Base-by-base conservation (phyloP, 2,113 vertebrate genomes). In the Myrmecophaga tridactyla region DNA sequence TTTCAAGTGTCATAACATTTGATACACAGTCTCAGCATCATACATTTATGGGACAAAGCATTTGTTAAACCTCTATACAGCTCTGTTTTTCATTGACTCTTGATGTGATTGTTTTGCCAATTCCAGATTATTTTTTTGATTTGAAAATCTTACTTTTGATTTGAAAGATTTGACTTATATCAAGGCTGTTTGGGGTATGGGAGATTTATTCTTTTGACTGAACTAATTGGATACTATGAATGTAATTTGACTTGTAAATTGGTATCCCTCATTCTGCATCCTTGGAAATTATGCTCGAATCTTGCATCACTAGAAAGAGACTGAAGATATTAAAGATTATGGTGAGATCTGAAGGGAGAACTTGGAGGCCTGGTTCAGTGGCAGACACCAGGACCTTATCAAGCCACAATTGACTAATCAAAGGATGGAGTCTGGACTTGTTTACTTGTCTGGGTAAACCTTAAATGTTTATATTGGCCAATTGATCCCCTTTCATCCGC, bases 381-480 rank as follows among this genome's bases (percentile, higher is more conserved):
- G 27, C 34, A 31, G 27, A 77, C 21, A 87, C 81, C 9, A 76
- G 41, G 34, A 86, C 25, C 43, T 95, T 95, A 92, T 90, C 77
- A 95, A 89, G 77, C 60, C 62, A 82, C 34, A 73, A 75, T 4
- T 95, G 39, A 87, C n/a, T 90, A 73, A 78, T 51, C 77, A 90
- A 86, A 95, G 11, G 76, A 77, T 60, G 25, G 95, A 92, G 72
- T 53, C 67, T 46, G 39, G 43, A 90, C n/a, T 51, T 95, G 41
- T 92, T 96, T 93, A 69, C 67, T 95, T 69, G 29, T 90, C 67
- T 88, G 89, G 67, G 84, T 75, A 96, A 95, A 31, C 39, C 67
- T 90, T 69, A 92, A 78, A 18, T 86, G 78, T 94, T 96, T 95
- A 88, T 78, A 2, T 25, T 81, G 56, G 41, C 46, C 18, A 11